These are phyloP conservation scores for Oncorhynchus nerka DNA, from an alignment of 2,113 vertebrate species.

Conservation along the genomic window DNA sequence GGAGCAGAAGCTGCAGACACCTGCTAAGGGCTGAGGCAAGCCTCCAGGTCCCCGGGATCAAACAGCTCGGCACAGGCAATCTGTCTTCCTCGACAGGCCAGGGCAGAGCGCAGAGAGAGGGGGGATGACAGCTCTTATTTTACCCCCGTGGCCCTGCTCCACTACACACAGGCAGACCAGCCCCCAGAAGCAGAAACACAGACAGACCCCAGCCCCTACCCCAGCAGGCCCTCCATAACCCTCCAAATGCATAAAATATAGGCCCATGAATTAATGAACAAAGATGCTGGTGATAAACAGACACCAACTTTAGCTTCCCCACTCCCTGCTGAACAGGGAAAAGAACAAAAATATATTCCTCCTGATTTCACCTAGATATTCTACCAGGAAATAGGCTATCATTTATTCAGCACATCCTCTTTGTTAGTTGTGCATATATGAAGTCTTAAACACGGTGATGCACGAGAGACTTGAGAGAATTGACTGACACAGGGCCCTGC, in stretches of 20 bases:
- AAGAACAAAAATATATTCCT: conserved; percentile 58
- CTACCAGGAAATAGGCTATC: conserved; percentile 71
- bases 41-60: conserved; percentile 57
- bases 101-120: conserved; percentile 31
- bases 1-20: conserved; percentile 42
- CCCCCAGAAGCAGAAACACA: conserved; percentile 20
- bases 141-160: not conserved
- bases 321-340: conserved; percentile 61
- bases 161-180: conserved; percentile 13
- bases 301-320: conserved; percentile 56
- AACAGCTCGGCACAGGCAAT: conserved; percentile 56
- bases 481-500: conserved; percentile 54
- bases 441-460: conserved; percentile 64
- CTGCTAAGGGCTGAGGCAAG: conserved; percentile 49
- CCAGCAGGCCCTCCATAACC: conserved; percentile 24
- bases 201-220: conserved; percentile 22
- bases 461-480: conserved; percentile 55
- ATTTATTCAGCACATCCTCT: conserved; percentile 73
- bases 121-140: not conserved
- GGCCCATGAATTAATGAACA: conserved; percentile 78
- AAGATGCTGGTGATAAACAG: conserved; percentile 73
- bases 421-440: conserved; percentile 75
- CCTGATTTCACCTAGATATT: conserved; percentile 72
- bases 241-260: conserved; percentile 67
- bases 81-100: conserved; percentile 62